phyloP scores from a whole-genome alignment of 2,113 vertebrate genomes.

The Gnathonemus longibarbis region DNA sequence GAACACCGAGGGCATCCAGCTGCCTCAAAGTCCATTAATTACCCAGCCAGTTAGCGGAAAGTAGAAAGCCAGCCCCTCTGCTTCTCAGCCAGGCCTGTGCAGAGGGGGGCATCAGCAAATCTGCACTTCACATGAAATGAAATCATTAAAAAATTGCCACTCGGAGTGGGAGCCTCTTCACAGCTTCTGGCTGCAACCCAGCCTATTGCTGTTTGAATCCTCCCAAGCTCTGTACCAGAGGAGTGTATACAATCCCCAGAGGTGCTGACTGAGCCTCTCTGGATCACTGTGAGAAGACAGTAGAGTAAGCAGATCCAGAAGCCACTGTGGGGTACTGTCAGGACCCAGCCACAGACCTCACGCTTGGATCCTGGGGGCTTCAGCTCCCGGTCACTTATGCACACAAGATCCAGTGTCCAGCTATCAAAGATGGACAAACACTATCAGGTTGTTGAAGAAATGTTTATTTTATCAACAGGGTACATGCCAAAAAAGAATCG shows the following conservation, averaged over 20 bases:
- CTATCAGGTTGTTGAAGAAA: conserved; percentile 48
- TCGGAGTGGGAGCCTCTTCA: background rate
- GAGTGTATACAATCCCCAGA: background rate
- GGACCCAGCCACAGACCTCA: background rate
- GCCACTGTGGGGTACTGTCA: background rate
- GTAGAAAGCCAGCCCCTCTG: background rate
- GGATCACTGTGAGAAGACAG: background rate
- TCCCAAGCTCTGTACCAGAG: background rate
- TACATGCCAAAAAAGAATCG: conserved; percentile 42
- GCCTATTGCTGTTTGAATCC: background rate
- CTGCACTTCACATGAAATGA: background rate
- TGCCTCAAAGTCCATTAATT: background rate
- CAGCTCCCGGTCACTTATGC: background rate
- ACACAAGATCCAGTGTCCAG: background rate
- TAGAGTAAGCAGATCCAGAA: background rate
- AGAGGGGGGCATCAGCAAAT: background rate
- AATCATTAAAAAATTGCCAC: background rate
- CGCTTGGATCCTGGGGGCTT: background rate
- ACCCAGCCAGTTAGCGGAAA: background rate
- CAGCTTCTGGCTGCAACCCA: no score
- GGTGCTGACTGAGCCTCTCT: background rate
- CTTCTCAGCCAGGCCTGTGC: background rate
- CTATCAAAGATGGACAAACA: conserved; percentile 25
- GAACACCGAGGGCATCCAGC: background rate
- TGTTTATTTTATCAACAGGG: conserved; percentile 47